Conservation (phyloP, 2,888 invertebrate species). For the Xylocampa areola region DNA sequence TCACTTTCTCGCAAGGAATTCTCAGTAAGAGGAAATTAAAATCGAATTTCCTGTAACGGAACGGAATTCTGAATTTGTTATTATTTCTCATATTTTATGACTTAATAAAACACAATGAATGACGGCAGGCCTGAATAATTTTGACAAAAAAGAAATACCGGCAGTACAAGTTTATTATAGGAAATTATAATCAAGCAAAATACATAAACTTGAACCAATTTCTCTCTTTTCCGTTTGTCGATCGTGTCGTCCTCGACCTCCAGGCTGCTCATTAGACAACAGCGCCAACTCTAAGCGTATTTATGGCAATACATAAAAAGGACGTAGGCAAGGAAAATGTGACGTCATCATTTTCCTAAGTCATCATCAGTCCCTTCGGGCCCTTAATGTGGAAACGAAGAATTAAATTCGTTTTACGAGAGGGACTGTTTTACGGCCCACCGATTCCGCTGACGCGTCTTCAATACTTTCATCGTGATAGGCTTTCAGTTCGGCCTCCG, state of each 20-base stretch:
- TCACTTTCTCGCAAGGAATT: not conserved
- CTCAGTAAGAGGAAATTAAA: not conserved
- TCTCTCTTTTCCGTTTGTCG: slow-evolving; percentile 1
- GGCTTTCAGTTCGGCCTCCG: slow-evolving; percentile 59
- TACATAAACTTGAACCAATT: slow-evolving; percentile 13
- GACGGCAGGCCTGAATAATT: not conserved
- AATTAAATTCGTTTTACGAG: slow-evolving; percentile 72
- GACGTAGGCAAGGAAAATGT: slow-evolving; percentile 43
- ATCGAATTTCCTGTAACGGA: too few species aligned
- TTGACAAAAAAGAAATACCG: not conserved
- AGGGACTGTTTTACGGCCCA: slow-evolving; percentile 67
- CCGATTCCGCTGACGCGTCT: slow-evolving; percentile 65
- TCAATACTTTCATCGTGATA: slow-evolving; percentile 60
- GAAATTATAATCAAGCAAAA: slow-evolving; percentile 8
- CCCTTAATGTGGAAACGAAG: slow-evolving; percentile 63
- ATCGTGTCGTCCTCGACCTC: slow-evolving; percentile 4
- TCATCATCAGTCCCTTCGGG: slow-evolving; percentile 59
- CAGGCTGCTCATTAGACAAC: slow-evolving; percentile 34
- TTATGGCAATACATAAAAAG: slow-evolving; percentile 53
- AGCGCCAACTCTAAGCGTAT: slow-evolving; percentile 30
- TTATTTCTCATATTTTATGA: not conserved
- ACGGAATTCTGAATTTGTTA: not conserved
- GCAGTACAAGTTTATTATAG: not conserved
- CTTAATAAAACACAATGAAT: not conserved
- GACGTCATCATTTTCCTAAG: slow-evolving; percentile 58